Conservation (phyloP, 30 jellyfish, hydroid and myxozoan genomes). For the Cassiopea andromeda region DNA sequence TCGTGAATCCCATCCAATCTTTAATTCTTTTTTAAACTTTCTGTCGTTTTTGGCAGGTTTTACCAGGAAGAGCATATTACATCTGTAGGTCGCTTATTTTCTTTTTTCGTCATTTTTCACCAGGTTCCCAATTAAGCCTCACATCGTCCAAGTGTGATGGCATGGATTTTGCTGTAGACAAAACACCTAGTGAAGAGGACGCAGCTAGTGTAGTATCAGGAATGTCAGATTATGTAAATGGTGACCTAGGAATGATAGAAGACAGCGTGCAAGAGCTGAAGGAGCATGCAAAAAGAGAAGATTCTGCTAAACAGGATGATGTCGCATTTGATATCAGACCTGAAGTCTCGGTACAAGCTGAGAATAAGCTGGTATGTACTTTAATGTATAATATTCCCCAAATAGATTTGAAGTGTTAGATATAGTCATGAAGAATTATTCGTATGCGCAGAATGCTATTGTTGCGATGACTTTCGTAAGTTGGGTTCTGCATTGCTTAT, state of each 20-base stretch:
- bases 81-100: not conserved
- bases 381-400: not conserved
- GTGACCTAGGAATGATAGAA: slow-evolving; percentile 62
- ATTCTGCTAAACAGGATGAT: slow-evolving; percentile 23
- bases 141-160: not conserved
- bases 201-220: slow-evolving; percentile 46
- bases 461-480: too few relatives aligned
- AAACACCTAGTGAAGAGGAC: not conserved
- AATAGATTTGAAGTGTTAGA: too few relatives aligned
- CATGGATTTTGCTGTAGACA: not conserved
- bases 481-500: too few relatives aligned
- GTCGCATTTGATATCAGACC: slow-evolving; percentile 65
- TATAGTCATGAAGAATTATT: too few relatives aligned
- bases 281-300: slow-evolving; percentile 21
- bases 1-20: too few relatives aligned
- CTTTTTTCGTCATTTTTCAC: not conserved
- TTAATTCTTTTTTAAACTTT: too few relatives aligned
- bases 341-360: slow-evolving; percentile 55
- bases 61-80: too few relatives aligned
- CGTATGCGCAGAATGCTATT: too few relatives aligned
- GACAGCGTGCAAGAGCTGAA: slow-evolving; percentile 62
- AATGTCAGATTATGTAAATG: slow-evolving; percentile 64
- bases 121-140: not conserved
- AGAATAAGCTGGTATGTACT: slow-evolving; percentile 45
- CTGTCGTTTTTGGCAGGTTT: too few relatives aligned